Evolutionary conservation across 2,797 vertebrate genomes (phyloP).

Genomic region (Babyrousa celebensis): DNA sequence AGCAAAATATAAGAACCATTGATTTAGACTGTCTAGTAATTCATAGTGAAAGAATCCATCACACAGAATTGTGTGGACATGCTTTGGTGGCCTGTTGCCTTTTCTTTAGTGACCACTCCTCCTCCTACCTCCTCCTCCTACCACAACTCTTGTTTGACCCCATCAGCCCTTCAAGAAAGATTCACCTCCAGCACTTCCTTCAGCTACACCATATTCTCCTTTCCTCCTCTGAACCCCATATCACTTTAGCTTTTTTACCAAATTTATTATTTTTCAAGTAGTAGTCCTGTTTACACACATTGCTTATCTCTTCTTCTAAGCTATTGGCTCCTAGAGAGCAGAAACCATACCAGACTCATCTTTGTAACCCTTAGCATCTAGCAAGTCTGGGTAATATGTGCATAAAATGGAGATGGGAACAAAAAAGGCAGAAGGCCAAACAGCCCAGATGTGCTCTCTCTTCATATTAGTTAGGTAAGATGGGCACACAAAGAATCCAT

Average conservation of each 20-base stretch:
- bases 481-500: background rate
- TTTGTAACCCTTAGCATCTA: background rate
- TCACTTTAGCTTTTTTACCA: conserved; percentile 6
- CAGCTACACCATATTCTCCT: background rate
- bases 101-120: background rate
- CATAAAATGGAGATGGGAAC: background rate
- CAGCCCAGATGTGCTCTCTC: background rate
- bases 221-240: background rate
- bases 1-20: background rate
- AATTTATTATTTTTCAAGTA: background rate
- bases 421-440: background rate
- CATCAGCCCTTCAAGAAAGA: background rate
- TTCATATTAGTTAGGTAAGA: background rate
- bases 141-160: background rate
- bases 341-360: background rate
- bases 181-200: background rate
- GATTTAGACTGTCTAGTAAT: background rate
- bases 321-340: background rate
- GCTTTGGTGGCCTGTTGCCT: background rate
- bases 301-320: background rate
- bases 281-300: background rate
- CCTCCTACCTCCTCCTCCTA: background rate
- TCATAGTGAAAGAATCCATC: background rate
- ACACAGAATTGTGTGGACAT: background rate
- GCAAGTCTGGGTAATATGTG: background rate